A percentile compares a stretch with the other conserved stretches of the same genome.
These are phyloP conservation scores for Drosophila lutescens DNA, from an alignment of 2,888 invertebrate genomes.

Conservation along the genomic window DNA sequence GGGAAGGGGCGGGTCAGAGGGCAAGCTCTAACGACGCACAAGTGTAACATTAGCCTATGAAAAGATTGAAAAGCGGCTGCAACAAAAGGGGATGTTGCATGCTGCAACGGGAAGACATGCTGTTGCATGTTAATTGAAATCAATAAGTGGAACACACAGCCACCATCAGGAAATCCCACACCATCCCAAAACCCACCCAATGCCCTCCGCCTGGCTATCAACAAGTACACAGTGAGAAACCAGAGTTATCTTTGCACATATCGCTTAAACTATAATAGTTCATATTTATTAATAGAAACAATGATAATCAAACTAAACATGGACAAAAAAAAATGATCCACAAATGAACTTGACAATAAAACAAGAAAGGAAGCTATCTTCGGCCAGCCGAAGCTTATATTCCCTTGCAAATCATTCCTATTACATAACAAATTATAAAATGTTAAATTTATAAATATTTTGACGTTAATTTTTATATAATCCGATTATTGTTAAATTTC, in stretches of 20 bases:
- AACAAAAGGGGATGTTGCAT: constrained; percentile 53
- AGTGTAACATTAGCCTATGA: constrained; percentile 78
- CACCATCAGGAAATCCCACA: constrained; percentile 14
- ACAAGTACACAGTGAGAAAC: constrained; percentile 19
- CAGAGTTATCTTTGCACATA: not conserved
- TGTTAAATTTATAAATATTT: too few relatives aligned
- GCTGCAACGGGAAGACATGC: constrained; percentile 76
- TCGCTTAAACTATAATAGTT: too few relatives aligned
- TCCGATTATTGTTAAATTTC: too few relatives aligned
- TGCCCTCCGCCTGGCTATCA: constrained; percentile 33
- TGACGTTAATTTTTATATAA: too few relatives aligned
- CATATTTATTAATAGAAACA: too few relatives aligned
- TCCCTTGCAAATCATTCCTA: too few relatives aligned
- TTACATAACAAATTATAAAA: too few relatives aligned
- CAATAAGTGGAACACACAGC: constrained; percentile 72
- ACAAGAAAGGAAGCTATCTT: too few relatives aligned
- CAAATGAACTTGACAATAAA: too few relatives aligned
- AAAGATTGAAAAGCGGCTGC: constrained; percentile 73
- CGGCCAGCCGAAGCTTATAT: too few relatives aligned
- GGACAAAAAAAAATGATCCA: too few relatives aligned
- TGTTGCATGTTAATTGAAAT: constrained; percentile 81
- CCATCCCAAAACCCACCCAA: constrained; percentile 3
- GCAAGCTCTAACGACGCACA: constrained; percentile 74
- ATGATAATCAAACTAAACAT: too few relatives aligned
- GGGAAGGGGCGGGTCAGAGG: constrained; percentile 6